Evolutionary conservation across 1,140 invertebrate species (phyloP).

Genomic region (Drosophila orosa): DNA sequence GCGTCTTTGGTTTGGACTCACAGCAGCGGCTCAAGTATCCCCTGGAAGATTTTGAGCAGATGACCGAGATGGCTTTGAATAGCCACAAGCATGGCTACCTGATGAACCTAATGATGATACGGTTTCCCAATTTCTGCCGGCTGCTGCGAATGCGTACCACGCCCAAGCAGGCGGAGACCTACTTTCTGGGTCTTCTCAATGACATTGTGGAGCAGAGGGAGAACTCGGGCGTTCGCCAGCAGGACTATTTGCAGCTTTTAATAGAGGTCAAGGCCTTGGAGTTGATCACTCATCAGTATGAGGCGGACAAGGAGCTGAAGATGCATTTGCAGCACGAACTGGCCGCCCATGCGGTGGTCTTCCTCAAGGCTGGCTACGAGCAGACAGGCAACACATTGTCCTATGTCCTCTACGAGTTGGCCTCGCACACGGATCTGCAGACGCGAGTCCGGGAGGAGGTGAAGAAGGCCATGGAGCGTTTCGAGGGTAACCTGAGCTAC

Average conservation of each 20-base stretch:
- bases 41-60: conserved; percentile 68
- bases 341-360: conserved; percentile 86
- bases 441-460: conserved; percentile 85
- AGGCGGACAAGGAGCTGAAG: conserved; percentile 62
- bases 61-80: conserved; percentile 74
- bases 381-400: conserved; percentile 85
- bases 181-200: conserved; percentile 84
- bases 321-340: conserved; percentile 70
- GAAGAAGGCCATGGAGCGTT: conserved; percentile 64
- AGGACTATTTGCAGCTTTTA: conserved; percentile 86
- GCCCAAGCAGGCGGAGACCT: conserved; percentile 74
- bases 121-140: conserved; percentile 71
- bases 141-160: conserved; percentile 57
- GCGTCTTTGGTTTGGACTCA: conserved; percentile 68
- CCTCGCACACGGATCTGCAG: conserved; percentile 85
- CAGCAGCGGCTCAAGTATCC: conserved; percentile 56
- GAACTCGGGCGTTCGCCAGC: conserved; percentile 78
- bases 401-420: conserved; percentile 85
- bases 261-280: conserved; percentile 67
- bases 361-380: conserved; percentile 88
- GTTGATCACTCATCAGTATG: conserved; percentile 69
- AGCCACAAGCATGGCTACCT: conserved; percentile 72
- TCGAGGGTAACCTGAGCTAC: conserved; percentile 82
- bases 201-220: conserved; percentile 85
- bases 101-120: conserved; percentile 67